Evolutionary conservation across 2,797 vertebrate genomes (phyloP).

Genomic region (Acipenser oxyrinchus): DNA sequence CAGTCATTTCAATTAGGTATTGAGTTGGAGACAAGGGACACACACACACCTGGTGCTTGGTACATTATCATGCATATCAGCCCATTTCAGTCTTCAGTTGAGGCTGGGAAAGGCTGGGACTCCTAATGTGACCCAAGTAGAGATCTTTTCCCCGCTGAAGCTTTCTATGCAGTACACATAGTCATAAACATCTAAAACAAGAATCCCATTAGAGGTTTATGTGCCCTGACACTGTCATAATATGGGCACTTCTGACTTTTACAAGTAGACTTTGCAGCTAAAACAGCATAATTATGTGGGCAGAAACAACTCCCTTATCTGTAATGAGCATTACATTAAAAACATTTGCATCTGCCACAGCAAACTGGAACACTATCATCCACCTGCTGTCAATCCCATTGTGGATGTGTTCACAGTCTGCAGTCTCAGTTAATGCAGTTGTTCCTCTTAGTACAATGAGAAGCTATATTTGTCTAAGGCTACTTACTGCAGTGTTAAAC

Average conservation of each 20-base stretch:
- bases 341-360: conserved; percentile 43
- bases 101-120: too few relatives aligned
- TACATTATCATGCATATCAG: too few relatives aligned
- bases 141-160: too few relatives aligned
- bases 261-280: conserved; percentile 35
- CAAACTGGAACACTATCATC: not conserved
- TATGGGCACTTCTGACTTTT: conserved; percentile 37
- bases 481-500: too few relatives aligned
- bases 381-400: conserved; percentile 15
- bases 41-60: too few relatives aligned
- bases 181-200: conserved; percentile 35
- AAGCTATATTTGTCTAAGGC: too few relatives aligned
- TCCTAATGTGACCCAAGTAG: too few relatives aligned
- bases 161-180: conserved; percentile 30
- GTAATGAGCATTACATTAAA: conserved; percentile 59
- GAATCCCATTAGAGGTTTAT: conserved; percentile 28
- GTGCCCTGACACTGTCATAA: conserved; percentile 37
- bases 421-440: not conserved
- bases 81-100: too few relatives aligned
- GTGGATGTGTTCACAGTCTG: not conserved
- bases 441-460: too few relatives aligned
- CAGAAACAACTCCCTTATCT: conserved; percentile 64
- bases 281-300: conserved; percentile 52
- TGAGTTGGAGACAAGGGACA: too few relatives aligned
- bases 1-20: too few relatives aligned